Conservation (phyloP, 1,140 invertebrate genomes). For the Drosophila truncata region DNA sequence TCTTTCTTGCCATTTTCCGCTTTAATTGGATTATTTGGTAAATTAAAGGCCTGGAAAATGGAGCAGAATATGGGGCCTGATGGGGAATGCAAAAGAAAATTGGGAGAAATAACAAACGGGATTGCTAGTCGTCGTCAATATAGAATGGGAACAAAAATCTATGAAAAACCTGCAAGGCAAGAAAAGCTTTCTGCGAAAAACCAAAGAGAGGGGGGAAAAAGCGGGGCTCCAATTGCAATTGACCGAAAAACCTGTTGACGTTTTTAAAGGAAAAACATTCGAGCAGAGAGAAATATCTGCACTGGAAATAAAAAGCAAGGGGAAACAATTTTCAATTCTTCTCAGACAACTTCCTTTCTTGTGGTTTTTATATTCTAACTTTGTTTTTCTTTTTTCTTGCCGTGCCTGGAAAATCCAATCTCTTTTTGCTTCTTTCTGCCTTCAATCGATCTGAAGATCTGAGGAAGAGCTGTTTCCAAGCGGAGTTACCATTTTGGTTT, state of each 20-base stretch:
- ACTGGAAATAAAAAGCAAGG: conserved; percentile 1
- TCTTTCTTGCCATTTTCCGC: conserved; percentile 11
- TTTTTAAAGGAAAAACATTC: conserved; percentile 39
- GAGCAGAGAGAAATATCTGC: not conserved
- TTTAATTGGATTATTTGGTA: conserved; percentile 13
- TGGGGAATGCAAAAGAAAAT: conserved; percentile 48
- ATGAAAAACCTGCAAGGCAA: conserved; percentile 32
- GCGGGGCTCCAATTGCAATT: conserved; percentile 30
- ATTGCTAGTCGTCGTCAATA: conserved; percentile 1
- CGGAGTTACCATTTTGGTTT: conserved; percentile 15
- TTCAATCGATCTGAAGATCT: conserved; percentile 3
- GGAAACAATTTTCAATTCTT: not conserved
- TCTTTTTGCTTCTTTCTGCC: conserved; percentile 4
- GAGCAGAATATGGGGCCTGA: conserved; percentile 7
- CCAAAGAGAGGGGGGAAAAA: not conserved
- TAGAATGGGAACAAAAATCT: conserved; percentile 20
- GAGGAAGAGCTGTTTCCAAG: conserved; percentile 15
- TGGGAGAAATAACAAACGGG: conserved; percentile 16
- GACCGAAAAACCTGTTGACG: conserved; percentile 47
- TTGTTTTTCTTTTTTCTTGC: conserved; percentile 2
- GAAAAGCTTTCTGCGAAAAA: conserved; percentile 22
- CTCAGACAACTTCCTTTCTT: not conserved
- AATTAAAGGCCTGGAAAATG: conserved; percentile 11
- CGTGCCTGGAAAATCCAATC: conserved; percentile 11
- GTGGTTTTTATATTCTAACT: not conserved